Evolutionary conservation across 2,888 invertebrate species (phyloP).

Genomic region (Dynastes grantii): DNA sequence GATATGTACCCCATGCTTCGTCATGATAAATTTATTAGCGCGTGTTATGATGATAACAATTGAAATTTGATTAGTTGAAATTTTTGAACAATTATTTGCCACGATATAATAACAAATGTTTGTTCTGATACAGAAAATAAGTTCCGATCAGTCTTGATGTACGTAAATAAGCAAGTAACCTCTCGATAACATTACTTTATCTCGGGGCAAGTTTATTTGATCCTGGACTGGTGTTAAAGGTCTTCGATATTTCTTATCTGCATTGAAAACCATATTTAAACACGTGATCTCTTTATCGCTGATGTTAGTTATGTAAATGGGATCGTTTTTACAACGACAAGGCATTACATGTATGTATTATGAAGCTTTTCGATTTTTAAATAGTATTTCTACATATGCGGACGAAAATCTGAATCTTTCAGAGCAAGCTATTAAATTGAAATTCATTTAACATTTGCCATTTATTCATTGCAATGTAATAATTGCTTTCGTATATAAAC

Average conservation of each 20-base stretch:
- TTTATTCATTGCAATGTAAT: no score
- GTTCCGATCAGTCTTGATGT: conserved; percentile 47
- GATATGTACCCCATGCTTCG: no score
- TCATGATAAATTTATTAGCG: no score
- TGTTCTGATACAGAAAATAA: conserved; percentile 52
- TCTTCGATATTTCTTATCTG: conserved; percentile 55
- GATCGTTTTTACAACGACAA: conserved; percentile 30
- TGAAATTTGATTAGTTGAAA: not conserved
- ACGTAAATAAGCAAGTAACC: conserved; percentile 56
- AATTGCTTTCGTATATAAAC: no score
- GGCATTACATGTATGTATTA: not conserved
- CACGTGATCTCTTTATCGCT: conserved; percentile 50
- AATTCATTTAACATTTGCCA: no score
- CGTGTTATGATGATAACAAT: no score
- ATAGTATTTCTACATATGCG: no score
- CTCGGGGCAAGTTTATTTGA: conserved; percentile 57
- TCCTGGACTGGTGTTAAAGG: conserved; percentile 55
- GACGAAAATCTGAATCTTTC: no score
- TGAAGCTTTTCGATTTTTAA: not conserved
- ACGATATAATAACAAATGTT: conserved; percentile 20
- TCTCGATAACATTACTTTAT: conserved; percentile 55
- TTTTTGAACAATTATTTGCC: conserved; percentile 26
- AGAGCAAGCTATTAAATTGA: no score
- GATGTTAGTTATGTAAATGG: conserved; percentile 41
- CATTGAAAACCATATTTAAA: conserved; percentile 50